Percentiles rank a stretch among this genome's conserved stretches.
Conservation (phyloP, 2,888 invertebrate genomes). For the Ornithoptera priamus region DNA sequence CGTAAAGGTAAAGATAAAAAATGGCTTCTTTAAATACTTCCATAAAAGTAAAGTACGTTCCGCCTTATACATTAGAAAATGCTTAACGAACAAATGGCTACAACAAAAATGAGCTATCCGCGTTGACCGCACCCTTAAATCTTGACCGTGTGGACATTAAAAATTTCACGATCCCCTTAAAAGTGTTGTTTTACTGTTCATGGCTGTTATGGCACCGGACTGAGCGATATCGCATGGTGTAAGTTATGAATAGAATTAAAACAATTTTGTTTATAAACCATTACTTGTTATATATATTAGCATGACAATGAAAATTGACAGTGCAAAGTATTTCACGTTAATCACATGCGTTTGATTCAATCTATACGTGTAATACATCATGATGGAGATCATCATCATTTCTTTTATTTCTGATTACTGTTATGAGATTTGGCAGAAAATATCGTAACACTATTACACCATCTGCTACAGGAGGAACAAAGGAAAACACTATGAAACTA, state of each 20-base stretch:
- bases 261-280: not conserved
- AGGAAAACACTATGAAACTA: not conserved
- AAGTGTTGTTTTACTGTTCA: slow-evolving; percentile 72
- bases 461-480: not conserved
- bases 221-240: slow-evolving; percentile 36
- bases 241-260: slow-evolving; percentile 32
- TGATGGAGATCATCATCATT: no score
- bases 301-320: no score
- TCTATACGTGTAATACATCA: no score
- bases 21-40: not conserved
- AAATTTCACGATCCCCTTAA: slow-evolving; percentile 71
- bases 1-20: no score
- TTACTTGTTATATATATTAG: not conserved
- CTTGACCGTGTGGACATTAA: slow-evolving; percentile 68
- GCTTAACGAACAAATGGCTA: slow-evolving; percentile 28
- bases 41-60: not conserved
- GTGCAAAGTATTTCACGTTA: no score
- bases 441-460: not conserved
- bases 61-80: slow-evolving; percentile 23
- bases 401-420: no score
- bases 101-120: slow-evolving; percentile 34
- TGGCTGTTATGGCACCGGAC: slow-evolving; percentile 62
- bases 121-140: slow-evolving; percentile 51
- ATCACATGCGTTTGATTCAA: no score
- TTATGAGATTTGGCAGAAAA: no score